A percentile compares a stretch with the other conserved stretches of the same genome.
Evolutionary conservation across 2,797 vertebrate genomes (phyloP).

Genomic region (Xerus rutilus): DNA sequence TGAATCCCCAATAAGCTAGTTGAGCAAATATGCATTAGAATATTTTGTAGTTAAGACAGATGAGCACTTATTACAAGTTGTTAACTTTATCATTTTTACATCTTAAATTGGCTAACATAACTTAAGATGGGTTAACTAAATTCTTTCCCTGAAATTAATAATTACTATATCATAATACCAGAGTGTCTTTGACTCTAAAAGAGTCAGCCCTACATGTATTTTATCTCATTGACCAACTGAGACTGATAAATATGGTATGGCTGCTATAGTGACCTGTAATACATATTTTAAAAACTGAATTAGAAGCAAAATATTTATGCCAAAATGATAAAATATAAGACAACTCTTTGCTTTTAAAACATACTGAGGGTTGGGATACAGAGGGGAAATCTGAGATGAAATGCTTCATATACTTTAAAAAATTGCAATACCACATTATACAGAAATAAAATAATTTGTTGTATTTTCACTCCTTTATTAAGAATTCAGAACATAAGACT

Average conservation of each 20-base stretch:
- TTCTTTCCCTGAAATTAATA: conserved; percentile 38
- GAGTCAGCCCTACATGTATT: not conserved
- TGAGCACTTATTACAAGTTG: not conserved
- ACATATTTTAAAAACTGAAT: conserved; percentile 3
- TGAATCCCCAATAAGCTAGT: not conserved
- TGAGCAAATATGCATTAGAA: not conserved
- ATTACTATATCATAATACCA: not conserved
- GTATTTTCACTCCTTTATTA: not conserved
- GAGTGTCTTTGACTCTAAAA: conserved; percentile 7
- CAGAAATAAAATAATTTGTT: conserved; percentile 40
- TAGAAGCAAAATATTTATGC: not conserved
- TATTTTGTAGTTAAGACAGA: conserved; percentile 30
- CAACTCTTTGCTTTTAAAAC: not conserved
- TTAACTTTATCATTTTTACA: conserved; percentile 25
- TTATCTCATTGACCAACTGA: not conserved
- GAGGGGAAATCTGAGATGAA: not conserved
- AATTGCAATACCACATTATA: not conserved
- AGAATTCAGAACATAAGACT: conserved; percentile 1
- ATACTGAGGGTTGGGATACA: not conserved
- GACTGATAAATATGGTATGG: not conserved
- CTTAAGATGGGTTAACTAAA: conserved; percentile 11
- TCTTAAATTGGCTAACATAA: conserved; percentile 47
- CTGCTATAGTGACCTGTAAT: not conserved
- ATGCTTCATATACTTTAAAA: conserved; percentile 7
- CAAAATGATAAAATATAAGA: conserved; percentile 22